These are phyloP conservation scores for Urocynchramus pylzowi DNA, from an alignment of 2,113 vertebrate species.

Conservation along the genomic window DNA sequence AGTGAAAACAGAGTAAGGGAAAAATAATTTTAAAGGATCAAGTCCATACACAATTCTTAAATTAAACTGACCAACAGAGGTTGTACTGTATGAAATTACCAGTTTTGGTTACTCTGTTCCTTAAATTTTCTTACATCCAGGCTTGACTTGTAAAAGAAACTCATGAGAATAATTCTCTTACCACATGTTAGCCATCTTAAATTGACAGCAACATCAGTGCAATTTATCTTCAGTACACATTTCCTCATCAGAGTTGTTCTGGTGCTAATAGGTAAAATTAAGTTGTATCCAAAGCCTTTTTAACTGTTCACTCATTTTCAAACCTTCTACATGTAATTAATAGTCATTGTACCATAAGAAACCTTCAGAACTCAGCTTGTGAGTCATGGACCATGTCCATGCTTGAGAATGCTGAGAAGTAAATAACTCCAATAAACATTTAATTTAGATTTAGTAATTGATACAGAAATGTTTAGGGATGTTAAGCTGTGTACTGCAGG, in stretches of 20 bases:
- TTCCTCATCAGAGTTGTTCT: neutral
- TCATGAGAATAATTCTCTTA: neutral
- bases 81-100: neutral
- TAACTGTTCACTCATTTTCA: conserved; percentile 29
- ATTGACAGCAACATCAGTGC: neutral
- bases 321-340: conserved; percentile 60
- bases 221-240: neutral
- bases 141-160: neutral
- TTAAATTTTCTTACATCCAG: neutral
- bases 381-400: neutral
- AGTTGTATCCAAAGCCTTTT: conserved; percentile 12
- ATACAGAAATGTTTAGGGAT: conserved; percentile 18
- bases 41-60: neutral
- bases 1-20: neutral
- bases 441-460: conserved; percentile 62
- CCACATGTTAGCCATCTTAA: neutral
- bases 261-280: conserved; percentile 21
- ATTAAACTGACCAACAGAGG: neutral
- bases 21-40: neutral
- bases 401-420: conserved; percentile 24
- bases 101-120: neutral
- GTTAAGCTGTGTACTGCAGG: conserved; percentile 11
- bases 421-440: conserved; percentile 56
- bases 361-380: conserved; percentile 9
- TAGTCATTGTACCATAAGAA: conserved; percentile 20